Evolutionary conservation across 2,797 vertebrate genomes (phyloP), one percentile per base, ranked within the genome.

Genomic region (Rhynchonycteris naso): DNA sequence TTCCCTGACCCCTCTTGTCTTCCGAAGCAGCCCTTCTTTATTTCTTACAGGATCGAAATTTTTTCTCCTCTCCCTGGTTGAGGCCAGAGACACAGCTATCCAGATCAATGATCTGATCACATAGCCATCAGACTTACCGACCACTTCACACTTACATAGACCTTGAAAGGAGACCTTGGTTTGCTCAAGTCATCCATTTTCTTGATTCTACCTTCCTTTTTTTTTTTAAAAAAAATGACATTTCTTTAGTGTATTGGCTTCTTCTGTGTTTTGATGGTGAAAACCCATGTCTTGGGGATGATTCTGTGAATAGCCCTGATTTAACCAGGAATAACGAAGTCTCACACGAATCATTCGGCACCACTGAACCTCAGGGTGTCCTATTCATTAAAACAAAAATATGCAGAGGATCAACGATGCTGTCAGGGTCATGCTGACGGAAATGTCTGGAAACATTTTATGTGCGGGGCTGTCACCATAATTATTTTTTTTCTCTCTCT

Each of bases 371-470:
- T 61, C 59, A 68, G 3, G 84, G 84, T 91, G 94, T 92, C 54
- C 84, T 28, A 79, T 79, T 88, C 66, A 52, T 50, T 80, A 26
- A 59, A 35, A 35, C 61, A 26, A 59, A 56, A 75, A 92, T 81
- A 54, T 22, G 38, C 75, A 54, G 24, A 76, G 43, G 22, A 74
- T 58, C 21, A 68, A 79, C 54, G 63, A 22, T 63, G 50, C 19
- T 35, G 4, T 47, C n/a, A 50, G 33, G 4, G n/a, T 75, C 75
- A 83, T 80, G 54, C 59, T 58, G 50, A 26, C 1, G 7, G 24
- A 76, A 79, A 79, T 58, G 50, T 90, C 88, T 90, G 69, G 68
- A 82, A 90, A 59, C 52, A 74, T 75, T 88, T 63, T 87, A 35
- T 74, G 90, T 56, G 24, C 69, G 50, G 72, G 21, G 6, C 24